Conservation (phyloP, 2,888 invertebrate genomes). For the Blastobasis lacticolella region DNA sequence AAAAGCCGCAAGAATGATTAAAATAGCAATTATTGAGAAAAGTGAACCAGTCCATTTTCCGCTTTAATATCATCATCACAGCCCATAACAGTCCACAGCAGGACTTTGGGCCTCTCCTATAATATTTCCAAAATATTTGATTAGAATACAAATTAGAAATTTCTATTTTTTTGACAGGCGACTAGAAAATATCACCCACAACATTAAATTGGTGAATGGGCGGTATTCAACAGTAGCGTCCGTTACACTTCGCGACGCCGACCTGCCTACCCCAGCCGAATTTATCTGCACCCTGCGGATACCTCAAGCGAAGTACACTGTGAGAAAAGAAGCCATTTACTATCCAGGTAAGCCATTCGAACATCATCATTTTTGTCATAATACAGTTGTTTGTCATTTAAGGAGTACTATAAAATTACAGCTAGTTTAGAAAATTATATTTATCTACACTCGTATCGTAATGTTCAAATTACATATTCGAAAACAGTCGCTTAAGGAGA, state of each 20-base stretch:
- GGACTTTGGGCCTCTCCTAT: no score
- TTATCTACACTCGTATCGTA: no score
- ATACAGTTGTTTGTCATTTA: no score
- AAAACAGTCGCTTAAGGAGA: no score
- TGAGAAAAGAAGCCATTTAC: constrained; percentile 69
- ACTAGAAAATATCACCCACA: constrained; percentile 52
- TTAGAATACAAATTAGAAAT: no score
- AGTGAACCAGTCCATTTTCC: background rate
- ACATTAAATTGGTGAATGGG: constrained; percentile 50
- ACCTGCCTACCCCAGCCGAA: constrained; percentile 67
- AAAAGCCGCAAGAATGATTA: background rate
- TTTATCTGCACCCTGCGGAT: constrained; percentile 78
- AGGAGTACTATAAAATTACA: no score
- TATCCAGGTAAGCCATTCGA: constrained; percentile 69
- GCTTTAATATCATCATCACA: no score
- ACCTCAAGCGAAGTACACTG: constrained; percentile 75
- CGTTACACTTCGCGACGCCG: constrained; percentile 65
- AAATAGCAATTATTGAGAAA: background rate
- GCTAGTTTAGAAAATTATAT: no score
- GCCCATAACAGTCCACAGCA: no score
- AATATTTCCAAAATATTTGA: no score
- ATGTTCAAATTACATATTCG: no score
- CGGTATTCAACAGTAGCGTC: constrained; percentile 72
- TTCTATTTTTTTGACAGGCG: constrained; percentile 27
- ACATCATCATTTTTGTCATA: background rate